A percentile compares a stretch with the other conserved stretches of the same genome.
phyloP scores from a whole-genome alignment of 2,113 vertebrate species.

The Nansenia antarctica region DNA sequence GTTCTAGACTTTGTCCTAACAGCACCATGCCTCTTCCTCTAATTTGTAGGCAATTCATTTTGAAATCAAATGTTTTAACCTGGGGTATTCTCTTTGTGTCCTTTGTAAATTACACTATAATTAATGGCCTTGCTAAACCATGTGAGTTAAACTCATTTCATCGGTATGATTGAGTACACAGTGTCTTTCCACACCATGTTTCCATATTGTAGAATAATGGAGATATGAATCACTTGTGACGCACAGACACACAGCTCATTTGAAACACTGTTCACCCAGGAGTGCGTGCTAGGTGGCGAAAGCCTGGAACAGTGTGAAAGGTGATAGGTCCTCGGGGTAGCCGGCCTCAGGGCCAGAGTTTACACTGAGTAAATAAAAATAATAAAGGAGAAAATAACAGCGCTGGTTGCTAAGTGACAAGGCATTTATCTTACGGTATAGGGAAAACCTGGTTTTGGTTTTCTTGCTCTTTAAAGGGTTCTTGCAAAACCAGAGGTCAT shows the following conservation, averaged over 20 bases:
- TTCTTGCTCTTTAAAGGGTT: slow-evolving; percentile 13
- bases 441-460: slow-evolving; percentile 34
- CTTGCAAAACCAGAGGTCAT: not conserved
- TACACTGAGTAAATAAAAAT: slow-evolving; percentile 28
- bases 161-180: slow-evolving; percentile 19
- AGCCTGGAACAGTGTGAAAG: slow-evolving; percentile 42
- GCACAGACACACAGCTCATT: slow-evolving; percentile 8
- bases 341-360: slow-evolving; percentile 31
- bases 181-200: slow-evolving; percentile 49
- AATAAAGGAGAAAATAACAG: slow-evolving; percentile 37
- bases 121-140: too few species aligned
- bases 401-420: slow-evolving; percentile 58
- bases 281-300: slow-evolving; percentile 59
- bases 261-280: slow-evolving; percentile 37
- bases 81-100: not conserved
- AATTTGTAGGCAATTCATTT: not conserved
- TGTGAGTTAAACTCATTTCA: slow-evolving; percentile 34
- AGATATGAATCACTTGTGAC: slow-evolving; percentile 51
- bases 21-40: not conserved
- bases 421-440: slow-evolving; percentile 22
- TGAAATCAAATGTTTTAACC: not conserved
- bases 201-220: slow-evolving; percentile 51
- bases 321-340: slow-evolving; percentile 41
- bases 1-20: slow-evolving; percentile 32
- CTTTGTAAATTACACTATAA: too few species aligned